A percentile compares a stretch with the other conserved stretches of the same genome.
Conservation (phyloP, 2,797 vertebrate species). For the Melopsittacus undulatus region DNA sequence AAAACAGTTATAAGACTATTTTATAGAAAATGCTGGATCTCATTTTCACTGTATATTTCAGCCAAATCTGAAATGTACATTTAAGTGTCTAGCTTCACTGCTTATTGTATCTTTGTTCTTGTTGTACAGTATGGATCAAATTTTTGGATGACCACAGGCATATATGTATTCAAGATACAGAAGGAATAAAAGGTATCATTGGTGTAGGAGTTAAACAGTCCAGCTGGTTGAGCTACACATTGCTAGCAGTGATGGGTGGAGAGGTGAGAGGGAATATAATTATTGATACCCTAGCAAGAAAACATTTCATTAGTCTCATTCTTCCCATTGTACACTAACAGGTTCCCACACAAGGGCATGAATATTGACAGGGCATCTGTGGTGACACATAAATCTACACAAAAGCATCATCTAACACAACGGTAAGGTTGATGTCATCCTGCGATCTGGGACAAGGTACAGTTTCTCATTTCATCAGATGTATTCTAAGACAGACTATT, state of each 20-base stretch:
- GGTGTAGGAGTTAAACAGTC: background rate
- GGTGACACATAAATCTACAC: background rate
- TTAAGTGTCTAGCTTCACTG: constrained; percentile 19
- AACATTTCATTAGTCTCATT: background rate
- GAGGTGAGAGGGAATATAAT: background rate
- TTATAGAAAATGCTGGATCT: constrained; percentile 50
- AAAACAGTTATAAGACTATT: constrained; percentile 30
- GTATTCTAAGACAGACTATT: background rate
- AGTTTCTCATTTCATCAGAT: background rate
- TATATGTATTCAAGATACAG: background rate
- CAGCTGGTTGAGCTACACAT: background rate
- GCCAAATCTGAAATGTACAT: constrained; percentile 30
- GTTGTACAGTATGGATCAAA: background rate
- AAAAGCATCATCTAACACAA: background rate
- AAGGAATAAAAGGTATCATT: background rate
- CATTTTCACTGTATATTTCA: constrained; percentile 16
- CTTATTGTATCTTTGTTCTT: constrained; percentile 29
- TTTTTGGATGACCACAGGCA: background rate
- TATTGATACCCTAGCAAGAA: background rate
- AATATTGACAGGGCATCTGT: background rate
- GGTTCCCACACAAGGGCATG: background rate
- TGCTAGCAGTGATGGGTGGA: fast-evolving
- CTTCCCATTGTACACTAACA: background rate
- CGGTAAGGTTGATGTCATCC: background rate
- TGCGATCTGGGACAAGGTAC: background rate